Percentiles rank a stretch among this genome's conserved stretches.
These are phyloP conservation scores for Tympanuchus pallidicinctus DNA, from an alignment of 2,113 vertebrate genomes.

Conservation along the genomic window DNA sequence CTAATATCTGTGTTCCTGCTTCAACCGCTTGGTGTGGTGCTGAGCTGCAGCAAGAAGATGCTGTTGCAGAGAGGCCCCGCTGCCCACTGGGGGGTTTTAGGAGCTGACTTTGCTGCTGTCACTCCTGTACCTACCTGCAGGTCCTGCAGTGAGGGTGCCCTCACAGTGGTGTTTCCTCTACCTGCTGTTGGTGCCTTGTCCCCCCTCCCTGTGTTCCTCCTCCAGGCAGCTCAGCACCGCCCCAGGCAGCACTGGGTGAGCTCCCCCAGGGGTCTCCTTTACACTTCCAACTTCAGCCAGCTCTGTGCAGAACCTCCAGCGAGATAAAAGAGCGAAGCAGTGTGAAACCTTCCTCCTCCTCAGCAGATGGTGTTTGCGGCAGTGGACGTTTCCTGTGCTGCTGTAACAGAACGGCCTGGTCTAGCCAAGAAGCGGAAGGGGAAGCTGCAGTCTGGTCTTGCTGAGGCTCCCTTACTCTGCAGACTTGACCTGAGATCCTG, in stretches of 20 bases:
- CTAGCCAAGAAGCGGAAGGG: constrained; percentile 2
- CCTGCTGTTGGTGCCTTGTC: neutral
- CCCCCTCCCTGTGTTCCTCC: neutral
- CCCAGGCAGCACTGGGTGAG: neutral
- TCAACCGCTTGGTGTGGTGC: neutral
- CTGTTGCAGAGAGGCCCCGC: neutral
- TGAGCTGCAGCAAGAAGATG: neutral
- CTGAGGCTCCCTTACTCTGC: neutral
- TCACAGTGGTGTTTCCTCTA: neutral
- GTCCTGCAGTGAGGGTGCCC: accelerated
- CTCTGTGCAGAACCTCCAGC: constrained; percentile 45
- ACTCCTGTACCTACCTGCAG: neutral
- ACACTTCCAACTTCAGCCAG: constrained; percentile 37
- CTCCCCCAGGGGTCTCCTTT: constrained; percentile 39
- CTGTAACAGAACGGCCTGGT: constrained; percentile 9
- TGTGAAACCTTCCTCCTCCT: constrained; percentile 54
- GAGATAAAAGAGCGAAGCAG: constrained; percentile 58
- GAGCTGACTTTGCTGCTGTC: neutral
- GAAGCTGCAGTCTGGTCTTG: constrained; percentile 32
- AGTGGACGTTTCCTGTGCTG: constrained; percentile 48
- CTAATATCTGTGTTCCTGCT: neutral
- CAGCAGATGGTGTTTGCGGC: constrained; percentile 68
- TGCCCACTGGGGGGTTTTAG: neutral
- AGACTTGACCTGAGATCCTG: neutral
- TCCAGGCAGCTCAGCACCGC: neutral